phyloP scores from a whole-genome alignment of 2,888 invertebrate species.

The Drosophila robusta region DNA sequence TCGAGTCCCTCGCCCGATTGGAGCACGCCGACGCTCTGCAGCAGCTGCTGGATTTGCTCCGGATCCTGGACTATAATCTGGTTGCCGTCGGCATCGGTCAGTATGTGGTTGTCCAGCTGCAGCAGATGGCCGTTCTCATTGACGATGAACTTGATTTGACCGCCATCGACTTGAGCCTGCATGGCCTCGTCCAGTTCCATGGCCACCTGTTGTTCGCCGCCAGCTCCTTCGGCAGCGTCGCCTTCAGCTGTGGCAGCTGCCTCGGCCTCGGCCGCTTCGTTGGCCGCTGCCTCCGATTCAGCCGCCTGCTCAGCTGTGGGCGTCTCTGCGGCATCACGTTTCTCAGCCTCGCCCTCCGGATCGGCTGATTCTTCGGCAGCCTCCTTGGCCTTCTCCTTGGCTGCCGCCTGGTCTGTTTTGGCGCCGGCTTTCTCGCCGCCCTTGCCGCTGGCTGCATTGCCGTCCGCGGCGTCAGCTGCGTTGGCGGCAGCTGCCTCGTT shows the following conservation, averaged over 20 bases:
- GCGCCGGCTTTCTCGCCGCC: constrained; percentile 31
- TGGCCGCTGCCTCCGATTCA: constrained; percentile 50
- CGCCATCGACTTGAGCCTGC: constrained; percentile 85
- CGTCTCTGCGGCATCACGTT: constrained; percentile 47
- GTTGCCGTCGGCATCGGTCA: constrained; percentile 85
- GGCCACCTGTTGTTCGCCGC: constrained; percentile 82
- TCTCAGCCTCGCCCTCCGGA: constrained; percentile 39
- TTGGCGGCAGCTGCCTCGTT: constrained; percentile 76
- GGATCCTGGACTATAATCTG: constrained; percentile 85
- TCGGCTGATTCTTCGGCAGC: constrained; percentile 26
- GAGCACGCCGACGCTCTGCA: constrained; percentile 85
- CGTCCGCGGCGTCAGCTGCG: constrained; percentile 49
- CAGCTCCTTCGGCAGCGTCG: constrained; percentile 54
- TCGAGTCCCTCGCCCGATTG: constrained; percentile 85
- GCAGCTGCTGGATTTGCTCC: constrained; percentile 85
- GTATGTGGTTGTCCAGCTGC: constrained; percentile 85
- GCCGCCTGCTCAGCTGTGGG: constrained; percentile 52
- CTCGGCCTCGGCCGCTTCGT: constrained; percentile 61
- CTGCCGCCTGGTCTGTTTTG: constrained; percentile 46
- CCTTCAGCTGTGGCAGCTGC: constrained; percentile 53
- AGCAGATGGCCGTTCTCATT: constrained; percentile 85
- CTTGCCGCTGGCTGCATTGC: constrained; percentile 45
- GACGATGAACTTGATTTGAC: constrained; percentile 85
- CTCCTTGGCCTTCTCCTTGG: constrained; percentile 46
- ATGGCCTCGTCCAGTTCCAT: constrained; percentile 85